Evolutionary conservation across 2,888 invertebrate genomes (phyloP).

Genomic region (Sclerodermus sp.): DNA sequence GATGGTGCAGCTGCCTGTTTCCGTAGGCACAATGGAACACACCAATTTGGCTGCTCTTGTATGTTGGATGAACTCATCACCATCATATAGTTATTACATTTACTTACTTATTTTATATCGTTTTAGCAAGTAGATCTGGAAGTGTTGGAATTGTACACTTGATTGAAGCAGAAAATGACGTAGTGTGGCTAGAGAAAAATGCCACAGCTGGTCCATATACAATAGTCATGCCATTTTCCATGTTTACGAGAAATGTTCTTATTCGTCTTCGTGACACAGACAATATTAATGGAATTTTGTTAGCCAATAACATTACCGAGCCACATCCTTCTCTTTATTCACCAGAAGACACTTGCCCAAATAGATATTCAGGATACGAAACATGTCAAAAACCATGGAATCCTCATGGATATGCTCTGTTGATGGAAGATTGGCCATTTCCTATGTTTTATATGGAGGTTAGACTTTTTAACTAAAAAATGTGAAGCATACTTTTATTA

Average conservation of each 20-base stretch:
- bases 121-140: conserved; percentile 71
- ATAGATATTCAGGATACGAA: conserved; percentile 67
- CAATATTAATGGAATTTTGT: conserved; percentile 69
- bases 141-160: conserved; percentile 84
- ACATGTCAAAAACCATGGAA: conserved; percentile 75
- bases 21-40: conserved; percentile 88
- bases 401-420: conserved; percentile 71
- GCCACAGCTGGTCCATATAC: conserved; percentile 82
- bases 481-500: background rate
- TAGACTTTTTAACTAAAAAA: background rate
- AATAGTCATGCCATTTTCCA: conserved; percentile 68
- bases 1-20: conserved; percentile 79
- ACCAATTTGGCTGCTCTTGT: conserved; percentile 95
- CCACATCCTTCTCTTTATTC: conserved; percentile 41
- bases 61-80: conserved; percentile 51
- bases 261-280: conserved; percentile 59
- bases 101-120: background rate
- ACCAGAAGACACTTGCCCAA: conserved; percentile 80
- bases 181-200: conserved; percentile 72
- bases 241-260: conserved; percentile 64
- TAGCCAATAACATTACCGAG: conserved; percentile 61
- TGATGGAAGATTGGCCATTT: conserved; percentile 82
- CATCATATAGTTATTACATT: background rate
- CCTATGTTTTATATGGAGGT: conserved; percentile 78
- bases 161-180: conserved; percentile 67